phyloP scores from a whole-genome alignment of 2,888 invertebrate species.

The Lithophane leautieri region DNA sequence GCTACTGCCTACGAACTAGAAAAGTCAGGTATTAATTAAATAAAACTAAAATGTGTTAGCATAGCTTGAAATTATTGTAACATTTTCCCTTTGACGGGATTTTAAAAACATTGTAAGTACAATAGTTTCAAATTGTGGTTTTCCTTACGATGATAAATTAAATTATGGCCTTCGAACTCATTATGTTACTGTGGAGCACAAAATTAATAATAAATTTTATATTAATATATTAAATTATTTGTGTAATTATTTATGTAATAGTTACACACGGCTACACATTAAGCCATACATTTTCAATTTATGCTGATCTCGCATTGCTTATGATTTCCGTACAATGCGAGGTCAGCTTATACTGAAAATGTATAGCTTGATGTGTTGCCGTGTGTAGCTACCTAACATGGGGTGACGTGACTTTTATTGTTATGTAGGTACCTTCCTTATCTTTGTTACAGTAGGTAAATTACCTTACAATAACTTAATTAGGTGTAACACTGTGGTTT shows the following conservation, averaged over 20 bases:
- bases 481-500: not conserved
- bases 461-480: not conserved
- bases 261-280: not conserved
- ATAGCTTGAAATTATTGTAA: conserved; percentile 8
- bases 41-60: conserved; percentile 12
- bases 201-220: conserved; percentile 25
- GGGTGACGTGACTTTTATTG: not conserved
- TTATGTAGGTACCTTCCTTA: not conserved
- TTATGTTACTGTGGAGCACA: conserved; percentile 32
- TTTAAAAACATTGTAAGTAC: conserved; percentile 30
- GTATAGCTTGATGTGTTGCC: too few relatives aligned
- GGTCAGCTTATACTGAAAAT: too few relatives aligned
- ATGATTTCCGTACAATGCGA: too few relatives aligned
- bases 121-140: conserved; percentile 44
- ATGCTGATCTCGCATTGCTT: too few relatives aligned
- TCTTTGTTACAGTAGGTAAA: not conserved
- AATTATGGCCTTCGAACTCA: conserved; percentile 10
- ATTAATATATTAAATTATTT: conserved; percentile 33
- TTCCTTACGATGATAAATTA: conserved; percentile 42
- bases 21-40: not conserved
- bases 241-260: conserved; percentile 26
- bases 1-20: not conserved
- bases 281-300: too few relatives aligned
- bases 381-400: not conserved
- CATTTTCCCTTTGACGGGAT: conserved; percentile 21